These are phyloP conservation scores for Spheniscus humboldti DNA, from an alignment of 2,797 vertebrate species.

Conservation along the genomic window DNA sequence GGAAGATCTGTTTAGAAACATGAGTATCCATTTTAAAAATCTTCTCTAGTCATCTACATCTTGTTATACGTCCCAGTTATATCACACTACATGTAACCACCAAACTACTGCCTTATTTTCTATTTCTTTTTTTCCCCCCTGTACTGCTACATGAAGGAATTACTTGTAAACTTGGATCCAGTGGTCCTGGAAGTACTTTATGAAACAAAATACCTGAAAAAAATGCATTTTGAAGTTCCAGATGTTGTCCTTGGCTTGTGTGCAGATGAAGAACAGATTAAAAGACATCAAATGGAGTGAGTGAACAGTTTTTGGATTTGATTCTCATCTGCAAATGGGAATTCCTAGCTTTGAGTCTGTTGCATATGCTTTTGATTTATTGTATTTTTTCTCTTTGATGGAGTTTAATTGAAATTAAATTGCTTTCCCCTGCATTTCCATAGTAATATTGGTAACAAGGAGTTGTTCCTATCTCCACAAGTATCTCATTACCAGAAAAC, in stretches of 20 bases:
- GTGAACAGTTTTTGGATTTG: slow-evolving; percentile 4
- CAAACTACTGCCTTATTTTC: background rate
- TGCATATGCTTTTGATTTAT: background rate
- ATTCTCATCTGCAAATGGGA: background rate
- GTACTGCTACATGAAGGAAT: slow-evolving; percentile 58
- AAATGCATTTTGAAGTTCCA: slow-evolving; percentile 74
- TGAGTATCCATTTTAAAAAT: background rate
- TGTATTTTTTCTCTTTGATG: background rate
- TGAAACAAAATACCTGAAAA: slow-evolving; percentile 79
- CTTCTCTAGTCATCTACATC: background rate
- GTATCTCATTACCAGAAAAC: background rate
- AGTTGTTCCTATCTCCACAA: background rate
- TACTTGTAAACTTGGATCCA: slow-evolving; percentile 81
- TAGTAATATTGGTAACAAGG: background rate
- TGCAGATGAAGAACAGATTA: slow-evolving; percentile 71
- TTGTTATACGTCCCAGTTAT: background rate
- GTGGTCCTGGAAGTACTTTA: slow-evolving; percentile 78
- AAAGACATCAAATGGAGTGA: slow-evolving; percentile 75
- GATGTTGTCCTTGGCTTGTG: slow-evolving; percentile 68
- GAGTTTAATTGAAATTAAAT: background rate
- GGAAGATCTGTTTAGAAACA: background rate
- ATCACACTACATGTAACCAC: background rate
- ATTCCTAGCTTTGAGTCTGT: background rate
- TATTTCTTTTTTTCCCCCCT: background rate
- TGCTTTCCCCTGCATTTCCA: background rate